Percentiles rank a stretch among this genome's conserved stretches.
These are phyloP conservation scores for Grus americana DNA, from an alignment of 2,113 vertebrate species.

Conservation along the genomic window DNA sequence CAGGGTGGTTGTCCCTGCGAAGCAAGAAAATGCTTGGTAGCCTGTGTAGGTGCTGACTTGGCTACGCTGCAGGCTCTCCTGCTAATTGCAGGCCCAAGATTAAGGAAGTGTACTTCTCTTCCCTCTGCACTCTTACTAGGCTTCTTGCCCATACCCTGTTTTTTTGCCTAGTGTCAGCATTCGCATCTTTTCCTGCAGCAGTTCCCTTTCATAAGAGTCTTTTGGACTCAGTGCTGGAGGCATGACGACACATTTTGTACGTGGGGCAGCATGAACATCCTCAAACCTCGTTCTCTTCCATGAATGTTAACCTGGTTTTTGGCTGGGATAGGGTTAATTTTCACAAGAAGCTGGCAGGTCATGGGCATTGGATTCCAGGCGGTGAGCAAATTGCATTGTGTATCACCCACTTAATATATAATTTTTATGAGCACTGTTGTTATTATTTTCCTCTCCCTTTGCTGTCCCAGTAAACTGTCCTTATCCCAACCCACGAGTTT, in stretches of 20 bases:
- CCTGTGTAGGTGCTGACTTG: not conserved
- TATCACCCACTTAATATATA: no score
- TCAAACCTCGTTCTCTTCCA: not conserved
- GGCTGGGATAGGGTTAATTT: no score
- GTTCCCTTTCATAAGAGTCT: not conserved
- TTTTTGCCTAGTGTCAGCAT: not conserved
- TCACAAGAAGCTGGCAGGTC: no score
- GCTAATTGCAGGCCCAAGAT: not conserved
- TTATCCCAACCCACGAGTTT: no score
- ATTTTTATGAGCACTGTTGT: no score
- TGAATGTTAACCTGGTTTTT: not conserved
- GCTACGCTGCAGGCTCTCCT: not conserved
- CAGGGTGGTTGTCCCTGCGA: not conserved
- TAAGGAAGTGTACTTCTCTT: not conserved
- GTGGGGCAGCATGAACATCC: accelerated
- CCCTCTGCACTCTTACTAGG: not conserved
- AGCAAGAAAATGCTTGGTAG: not conserved
- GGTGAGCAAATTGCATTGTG: no score
- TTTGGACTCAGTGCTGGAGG: not conserved
- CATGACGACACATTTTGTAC: not conserved
- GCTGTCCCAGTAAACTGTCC: no score
- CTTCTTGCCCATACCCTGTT: not conserved
- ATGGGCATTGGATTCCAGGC: no score
- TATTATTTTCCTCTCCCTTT: no score
- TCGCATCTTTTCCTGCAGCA: not conserved